These are phyloP conservation scores for Perca fluviatilis DNA, from an alignment of 2,113 vertebrate species.

Conservation along the genomic window DNA sequence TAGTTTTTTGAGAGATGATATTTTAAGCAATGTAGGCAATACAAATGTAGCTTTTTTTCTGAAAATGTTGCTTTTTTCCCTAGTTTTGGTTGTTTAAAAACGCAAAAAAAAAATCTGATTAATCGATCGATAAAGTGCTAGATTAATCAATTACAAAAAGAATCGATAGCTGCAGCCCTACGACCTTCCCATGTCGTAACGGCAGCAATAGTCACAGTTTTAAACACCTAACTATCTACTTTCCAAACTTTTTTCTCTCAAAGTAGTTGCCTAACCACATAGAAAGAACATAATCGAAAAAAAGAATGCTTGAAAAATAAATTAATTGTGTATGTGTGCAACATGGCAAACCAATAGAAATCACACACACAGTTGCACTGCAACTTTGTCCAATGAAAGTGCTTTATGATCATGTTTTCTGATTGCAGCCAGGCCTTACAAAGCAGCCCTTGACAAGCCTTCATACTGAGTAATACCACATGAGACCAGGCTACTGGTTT, in stretches of 20 bases:
- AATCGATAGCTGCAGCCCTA: no score
- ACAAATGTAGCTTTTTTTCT: no score
- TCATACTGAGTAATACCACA: constrained; percentile 69
- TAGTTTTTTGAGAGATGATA: no score
- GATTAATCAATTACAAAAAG: no score
- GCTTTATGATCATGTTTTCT: constrained; percentile 18
- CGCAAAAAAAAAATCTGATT: no score
- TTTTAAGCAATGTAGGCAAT: no score
- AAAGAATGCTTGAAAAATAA: neutral
- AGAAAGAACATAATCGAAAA: neutral
- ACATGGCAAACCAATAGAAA: neutral
- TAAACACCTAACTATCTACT: no score
- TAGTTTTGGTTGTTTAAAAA: no score
- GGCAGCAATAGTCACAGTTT: no score
- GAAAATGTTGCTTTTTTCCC: no score
- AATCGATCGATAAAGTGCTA: no score
- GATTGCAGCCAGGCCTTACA: constrained; percentile 14
- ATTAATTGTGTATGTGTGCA: neutral
- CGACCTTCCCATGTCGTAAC: no score
- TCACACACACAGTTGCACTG: neutral
- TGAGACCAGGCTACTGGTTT: constrained; percentile 23
- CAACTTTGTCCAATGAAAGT: neutral
- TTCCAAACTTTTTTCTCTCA: neutral
- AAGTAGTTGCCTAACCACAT: neutral
- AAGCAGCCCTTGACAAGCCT: constrained; percentile 40